Base-by-base conservation (phyloP, 2,113 vertebrate species). In the Helogale parvula region DNA sequence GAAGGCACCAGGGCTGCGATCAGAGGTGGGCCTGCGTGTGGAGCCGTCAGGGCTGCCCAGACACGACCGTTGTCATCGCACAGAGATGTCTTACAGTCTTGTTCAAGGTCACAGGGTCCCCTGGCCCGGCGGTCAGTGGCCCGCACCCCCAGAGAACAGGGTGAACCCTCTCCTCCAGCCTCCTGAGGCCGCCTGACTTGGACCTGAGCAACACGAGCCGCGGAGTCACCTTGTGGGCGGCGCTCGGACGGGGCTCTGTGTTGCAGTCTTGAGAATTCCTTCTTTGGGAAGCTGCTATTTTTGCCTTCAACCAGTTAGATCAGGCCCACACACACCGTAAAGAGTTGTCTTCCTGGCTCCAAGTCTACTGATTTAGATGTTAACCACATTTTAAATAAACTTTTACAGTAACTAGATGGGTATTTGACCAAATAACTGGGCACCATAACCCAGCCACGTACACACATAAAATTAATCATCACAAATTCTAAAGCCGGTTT, bases 61-160 rank as follows among this genome's bases (percentile, higher is more conserved):
- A n/a, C n/a, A 12, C 76, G 47, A 3, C 35, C 54, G 76, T 81
- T 14, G 38, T 19, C 14, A 3, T n/a, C 2, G 3, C 41, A 5
- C 38, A 5, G 15, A 23, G 29, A 47, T 1, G 31, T 29, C 23
- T 23, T 2, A 0, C 1, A 2, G 15, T 7, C 35, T 72, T 27
- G 31, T 63, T 31, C 21, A 35, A 47, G n/a, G 54, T 5, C 45
- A 27, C 57, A 23, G 50, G 29, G n/a, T 54, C 60, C 63, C 13
- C 69, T 76, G 9, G 13, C 7, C 7, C 9, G 0, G 35, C 7
- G 66, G 29, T 45, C 7, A 2, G 11, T 5, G 33, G 19, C 6
- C 41, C 27, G 63, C 45, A 19, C 4, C 7, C 16, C 6, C 0
- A 1, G 47, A 63, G 54, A 71, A 60, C 0, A 8, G 25, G 13